Conservation (phyloP, 2,797 vertebrate species). For the Gymnothorax javanicus region DNA sequence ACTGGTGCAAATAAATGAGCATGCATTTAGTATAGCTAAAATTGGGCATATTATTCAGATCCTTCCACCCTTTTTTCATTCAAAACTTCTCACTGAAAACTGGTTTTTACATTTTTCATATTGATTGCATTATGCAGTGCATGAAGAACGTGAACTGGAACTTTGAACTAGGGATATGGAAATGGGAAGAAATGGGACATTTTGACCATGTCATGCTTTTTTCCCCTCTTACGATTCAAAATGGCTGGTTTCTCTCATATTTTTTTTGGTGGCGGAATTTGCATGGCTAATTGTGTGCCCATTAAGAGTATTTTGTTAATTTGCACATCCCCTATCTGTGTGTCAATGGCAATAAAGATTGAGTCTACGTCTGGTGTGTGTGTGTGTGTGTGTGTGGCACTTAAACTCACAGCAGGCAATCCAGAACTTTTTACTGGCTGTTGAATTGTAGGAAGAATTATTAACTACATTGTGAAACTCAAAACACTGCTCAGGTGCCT, state of each 20-base stretch:
- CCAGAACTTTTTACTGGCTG: not conserved
- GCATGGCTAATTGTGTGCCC: constrained; percentile 49
- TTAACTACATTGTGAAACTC: not conserved
- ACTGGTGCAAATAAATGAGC: not conserved
- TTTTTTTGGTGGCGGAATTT: constrained; percentile 38
- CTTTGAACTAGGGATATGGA: constrained; percentile 29
- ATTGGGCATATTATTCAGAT: not conserved
- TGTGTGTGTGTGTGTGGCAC: constrained; percentile 10
- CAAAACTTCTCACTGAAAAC: not conserved
- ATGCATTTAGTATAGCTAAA: not conserved
- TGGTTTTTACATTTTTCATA: constrained; percentile 10
- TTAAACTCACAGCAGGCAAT: not conserved
- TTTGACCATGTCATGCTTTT: constrained; percentile 11
- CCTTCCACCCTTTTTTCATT: no score
- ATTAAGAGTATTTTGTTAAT: constrained; percentile 33
- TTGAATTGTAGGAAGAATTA: not conserved
- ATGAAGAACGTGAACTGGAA: constrained; percentile 42
- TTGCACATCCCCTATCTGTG: constrained; percentile 46
- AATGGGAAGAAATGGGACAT: constrained; percentile 36
- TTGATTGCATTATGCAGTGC: constrained; percentile 29
- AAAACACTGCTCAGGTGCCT: not conserved
- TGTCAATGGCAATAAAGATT: constrained; percentile 42
- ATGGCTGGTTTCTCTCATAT: not conserved
- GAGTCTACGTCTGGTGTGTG: constrained; percentile 29
- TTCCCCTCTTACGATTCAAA: constrained; percentile 22